Evolutionary conservation across 2,888 invertebrate genomes (phyloP).

Genomic region (Sinelater perroti): DNA sequence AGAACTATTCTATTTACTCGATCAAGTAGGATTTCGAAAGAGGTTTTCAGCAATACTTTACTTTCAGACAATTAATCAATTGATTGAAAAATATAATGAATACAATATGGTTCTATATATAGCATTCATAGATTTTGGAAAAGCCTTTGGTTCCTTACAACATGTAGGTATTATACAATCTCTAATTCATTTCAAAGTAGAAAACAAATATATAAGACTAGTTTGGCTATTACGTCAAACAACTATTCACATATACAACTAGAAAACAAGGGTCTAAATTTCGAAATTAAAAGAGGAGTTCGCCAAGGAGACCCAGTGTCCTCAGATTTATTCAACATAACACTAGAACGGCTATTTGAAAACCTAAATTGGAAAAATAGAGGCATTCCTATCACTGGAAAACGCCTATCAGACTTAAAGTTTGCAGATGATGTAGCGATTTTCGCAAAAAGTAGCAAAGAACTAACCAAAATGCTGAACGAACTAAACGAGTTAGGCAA

Average conservation of each 20-base stretch:
- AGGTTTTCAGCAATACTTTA: too few relatives aligned
- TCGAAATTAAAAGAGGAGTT: neutral
- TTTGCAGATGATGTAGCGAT: neutral
- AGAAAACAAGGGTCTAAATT: neutral
- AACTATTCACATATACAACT: neutral
- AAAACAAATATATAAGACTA: slow-evolving; percentile 1
- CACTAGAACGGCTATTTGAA: slow-evolving; percentile 1
- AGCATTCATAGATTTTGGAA: neutral
- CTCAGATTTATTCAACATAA: slow-evolving; percentile 3
- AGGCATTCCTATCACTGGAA: neutral
- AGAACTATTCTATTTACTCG: too few relatives aligned
- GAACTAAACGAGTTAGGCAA: neutral
- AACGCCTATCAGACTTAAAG: neutral
- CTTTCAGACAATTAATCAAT: too few relatives aligned
- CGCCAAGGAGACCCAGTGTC: slow-evolving; percentile 1
- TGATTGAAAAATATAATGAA: slow-evolving; percentile 1
- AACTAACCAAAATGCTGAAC: neutral
- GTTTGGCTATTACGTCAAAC: neutral
- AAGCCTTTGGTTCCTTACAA: neutral
- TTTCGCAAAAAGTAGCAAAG: neutral
- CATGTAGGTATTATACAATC: slow-evolving; percentile 1
- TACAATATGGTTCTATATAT: neutral
- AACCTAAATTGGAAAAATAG: neutral
- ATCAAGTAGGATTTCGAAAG: too few relatives aligned
- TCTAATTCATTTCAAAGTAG: neutral